Percentiles rank a stretch among this genome's conserved stretches.
These are phyloP conservation scores for Aphaenogaster rudis DNA, from an alignment of 1,140 invertebrate species.

Conservation along the genomic window DNA sequence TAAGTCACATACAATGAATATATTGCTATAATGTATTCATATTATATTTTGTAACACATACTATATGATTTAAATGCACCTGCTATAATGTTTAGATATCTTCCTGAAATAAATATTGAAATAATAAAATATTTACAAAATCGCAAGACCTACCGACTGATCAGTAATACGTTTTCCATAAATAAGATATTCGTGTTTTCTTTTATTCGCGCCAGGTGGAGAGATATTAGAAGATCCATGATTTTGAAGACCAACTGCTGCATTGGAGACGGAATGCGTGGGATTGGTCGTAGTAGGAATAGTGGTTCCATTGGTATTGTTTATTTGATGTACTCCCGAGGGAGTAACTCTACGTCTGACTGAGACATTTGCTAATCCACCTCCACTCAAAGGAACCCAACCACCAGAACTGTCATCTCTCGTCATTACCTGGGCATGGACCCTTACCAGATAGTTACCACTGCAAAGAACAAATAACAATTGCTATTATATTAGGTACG, in stretches of 20 bases:
- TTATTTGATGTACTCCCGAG: conserved; percentile 75
- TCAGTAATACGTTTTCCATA: conserved; percentile 96
- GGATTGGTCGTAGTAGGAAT: conserved; percentile 67
- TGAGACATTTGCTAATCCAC: conserved; percentile 96
- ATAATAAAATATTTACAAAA: conserved; percentile 24
- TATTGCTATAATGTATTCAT: not conserved
- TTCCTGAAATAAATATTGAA: not conserved
- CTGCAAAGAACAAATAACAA: conserved; percentile 88
- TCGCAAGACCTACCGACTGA: conserved; percentile 90
- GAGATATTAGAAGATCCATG: conserved; percentile 82
- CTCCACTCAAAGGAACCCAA: conserved; percentile 97
- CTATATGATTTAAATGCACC: conserved; percentile 15
- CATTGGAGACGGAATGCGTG: conserved; percentile 75
- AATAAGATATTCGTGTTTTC: conserved; percentile 95
- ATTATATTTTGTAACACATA: not conserved
- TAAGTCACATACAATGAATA: conserved; percentile 46
- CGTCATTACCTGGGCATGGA: conserved; percentile 99
- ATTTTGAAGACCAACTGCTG: conserved; percentile 70
- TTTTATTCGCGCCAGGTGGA: conserved; percentile 84
- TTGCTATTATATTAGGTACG: conserved; percentile 1
- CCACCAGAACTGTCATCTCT: conserved; percentile 98
- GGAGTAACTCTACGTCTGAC: conserved; percentile 91
- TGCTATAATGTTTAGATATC: not conserved
- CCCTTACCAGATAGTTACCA: conserved; percentile 97
- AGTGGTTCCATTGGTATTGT: conserved; percentile 75